Conservation (phyloP, 2,797 vertebrate genomes). For the Gymnodraco acuticeps region DNA sequence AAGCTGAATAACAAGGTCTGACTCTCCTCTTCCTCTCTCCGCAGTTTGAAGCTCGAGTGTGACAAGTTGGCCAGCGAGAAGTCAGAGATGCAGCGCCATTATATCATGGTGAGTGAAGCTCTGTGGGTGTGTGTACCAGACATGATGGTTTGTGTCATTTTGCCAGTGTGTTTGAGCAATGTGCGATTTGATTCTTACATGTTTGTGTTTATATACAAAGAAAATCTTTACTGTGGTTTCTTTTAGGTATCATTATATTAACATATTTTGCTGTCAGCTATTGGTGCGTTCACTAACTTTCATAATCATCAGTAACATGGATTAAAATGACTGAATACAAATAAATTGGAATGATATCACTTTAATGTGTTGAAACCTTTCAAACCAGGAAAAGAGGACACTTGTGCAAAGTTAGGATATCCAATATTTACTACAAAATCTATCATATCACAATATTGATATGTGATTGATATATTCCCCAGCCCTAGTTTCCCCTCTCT, state of each 20-base stretch:
- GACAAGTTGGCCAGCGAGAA: conserved; percentile 98
- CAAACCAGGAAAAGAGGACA: too few relatives aligned
- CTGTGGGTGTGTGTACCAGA: neutral
- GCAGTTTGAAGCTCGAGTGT: conserved; percentile 95
- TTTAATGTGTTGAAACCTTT: too few relatives aligned
- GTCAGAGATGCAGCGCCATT: conserved; percentile 99
- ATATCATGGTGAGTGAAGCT: conserved; percentile 91
- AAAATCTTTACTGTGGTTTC: neutral
- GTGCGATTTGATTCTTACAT: neutral
- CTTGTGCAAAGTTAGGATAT: too few relatives aligned
- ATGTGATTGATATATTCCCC: too few relatives aligned
- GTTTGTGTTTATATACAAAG: conserved; percentile 9
- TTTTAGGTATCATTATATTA: too few relatives aligned
- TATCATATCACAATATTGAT: too few relatives aligned
- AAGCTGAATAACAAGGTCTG: conserved; percentile 58
- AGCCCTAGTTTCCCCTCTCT: conserved; percentile 4
- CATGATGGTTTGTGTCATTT: neutral
- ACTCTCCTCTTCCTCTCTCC: conserved; percentile 61
- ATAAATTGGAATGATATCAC: too few relatives aligned
- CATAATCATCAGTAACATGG: too few relatives aligned
- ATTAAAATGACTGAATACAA: too few relatives aligned
- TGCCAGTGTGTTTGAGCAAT: neutral
- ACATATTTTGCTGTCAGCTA: too few relatives aligned
- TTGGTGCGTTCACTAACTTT: too few relatives aligned
- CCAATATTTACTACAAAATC: too few relatives aligned